A percentile compares a stretch with the other conserved stretches of the same genome.
Evolutionary conservation across 2,113 vertebrate species (phyloP).

Genomic region (Canis aureus): DNA sequence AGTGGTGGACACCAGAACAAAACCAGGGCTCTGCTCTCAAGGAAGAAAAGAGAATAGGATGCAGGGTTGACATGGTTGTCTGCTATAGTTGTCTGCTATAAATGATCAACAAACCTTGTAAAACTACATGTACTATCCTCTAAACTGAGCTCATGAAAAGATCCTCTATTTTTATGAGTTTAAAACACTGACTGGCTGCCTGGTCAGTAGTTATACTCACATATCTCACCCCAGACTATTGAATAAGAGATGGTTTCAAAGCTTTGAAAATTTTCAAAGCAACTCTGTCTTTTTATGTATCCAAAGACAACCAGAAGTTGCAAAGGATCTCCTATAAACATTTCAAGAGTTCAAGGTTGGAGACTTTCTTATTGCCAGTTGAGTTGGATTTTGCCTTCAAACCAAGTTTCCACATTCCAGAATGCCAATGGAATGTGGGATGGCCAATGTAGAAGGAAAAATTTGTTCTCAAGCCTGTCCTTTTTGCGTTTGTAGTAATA

Average conservation of each 20-base stretch:
- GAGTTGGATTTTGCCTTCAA: constrained; percentile 20
- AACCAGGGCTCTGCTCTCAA: background rate
- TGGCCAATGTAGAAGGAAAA: background rate
- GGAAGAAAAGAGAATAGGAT: background rate
- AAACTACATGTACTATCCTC: background rate
- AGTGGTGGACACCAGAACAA: background rate
- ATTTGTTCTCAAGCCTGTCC: constrained; percentile 31
- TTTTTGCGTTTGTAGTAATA: constrained; percentile 47
- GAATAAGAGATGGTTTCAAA: background rate
- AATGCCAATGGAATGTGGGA: background rate
- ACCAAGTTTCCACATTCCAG: constrained; percentile 16
- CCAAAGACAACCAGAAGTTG: background rate
- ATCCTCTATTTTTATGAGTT: background rate
- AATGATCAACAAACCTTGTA: background rate
- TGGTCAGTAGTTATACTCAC: background rate
- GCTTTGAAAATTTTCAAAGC: background rate
- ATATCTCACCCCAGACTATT: background rate
- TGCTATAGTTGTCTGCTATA: background rate
- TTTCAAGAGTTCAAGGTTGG: background rate
- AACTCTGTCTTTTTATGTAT: constrained; percentile 5
- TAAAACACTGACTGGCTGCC: too few species aligned
- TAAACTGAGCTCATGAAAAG: background rate
- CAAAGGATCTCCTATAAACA: background rate
- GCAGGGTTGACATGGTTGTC: background rate
- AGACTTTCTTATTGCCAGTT: background rate